phyloP scores from a whole-genome alignment of 2,113 vertebrate genomes.

The Calidris pygmaea region DNA sequence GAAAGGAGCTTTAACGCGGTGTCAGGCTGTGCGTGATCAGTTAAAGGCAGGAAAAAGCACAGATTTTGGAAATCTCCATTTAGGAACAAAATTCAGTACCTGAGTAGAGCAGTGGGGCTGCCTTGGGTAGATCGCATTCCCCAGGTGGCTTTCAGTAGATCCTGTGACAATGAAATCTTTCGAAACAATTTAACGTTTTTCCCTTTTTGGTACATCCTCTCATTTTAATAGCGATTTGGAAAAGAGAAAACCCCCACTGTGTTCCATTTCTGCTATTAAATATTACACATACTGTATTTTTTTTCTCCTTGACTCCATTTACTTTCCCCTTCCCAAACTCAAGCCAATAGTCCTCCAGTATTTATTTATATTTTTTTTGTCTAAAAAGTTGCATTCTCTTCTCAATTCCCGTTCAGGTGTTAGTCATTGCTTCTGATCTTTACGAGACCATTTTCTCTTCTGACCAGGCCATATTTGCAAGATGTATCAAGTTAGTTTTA shows the following conservation, averaged over 20 bases:
- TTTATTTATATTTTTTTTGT: neutral
- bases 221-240: neutral
- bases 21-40: neutral
- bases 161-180: neutral
- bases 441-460: neutral
- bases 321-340: neutral
- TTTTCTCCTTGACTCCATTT: neutral
- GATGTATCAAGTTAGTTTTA: neutral
- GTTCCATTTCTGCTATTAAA: neutral
- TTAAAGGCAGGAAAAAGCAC: neutral
- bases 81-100: neutral
- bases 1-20: neutral
- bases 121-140: neutral
- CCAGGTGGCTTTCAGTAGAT: neutral
- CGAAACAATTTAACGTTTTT: neutral
- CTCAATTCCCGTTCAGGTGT: neutral
- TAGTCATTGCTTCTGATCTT: neutral
- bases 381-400: neutral
- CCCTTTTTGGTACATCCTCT: neutral
- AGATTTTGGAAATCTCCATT: neutral
- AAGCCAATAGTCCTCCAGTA: neutral
- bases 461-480: neutral
- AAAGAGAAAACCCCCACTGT: neutral
- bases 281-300: neutral
- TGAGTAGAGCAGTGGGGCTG: neutral